A percentile compares a stretch with the other conserved stretches of the same genome.
Conservation (phyloP, 2,797 vertebrate genomes). For the Neosilurus mollespiculum region DNA sequence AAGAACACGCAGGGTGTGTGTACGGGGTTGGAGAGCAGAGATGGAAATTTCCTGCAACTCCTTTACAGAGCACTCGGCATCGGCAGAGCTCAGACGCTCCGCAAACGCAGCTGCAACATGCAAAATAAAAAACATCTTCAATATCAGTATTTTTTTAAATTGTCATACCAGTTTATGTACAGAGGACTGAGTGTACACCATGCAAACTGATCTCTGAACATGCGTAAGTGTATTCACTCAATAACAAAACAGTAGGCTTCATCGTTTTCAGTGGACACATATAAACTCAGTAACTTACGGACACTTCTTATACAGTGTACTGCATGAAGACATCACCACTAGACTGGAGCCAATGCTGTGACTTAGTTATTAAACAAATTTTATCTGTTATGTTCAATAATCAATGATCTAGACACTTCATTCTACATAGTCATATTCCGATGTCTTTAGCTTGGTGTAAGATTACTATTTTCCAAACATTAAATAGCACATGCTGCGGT, state of each 20-base stretch:
- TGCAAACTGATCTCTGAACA: neutral
- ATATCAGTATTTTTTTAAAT: neutral
- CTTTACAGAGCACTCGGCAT: constrained; percentile 70
- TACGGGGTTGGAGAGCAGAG: constrained; percentile 75
- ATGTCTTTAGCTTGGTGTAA: neutral
- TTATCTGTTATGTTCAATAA: neutral
- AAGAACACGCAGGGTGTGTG: constrained; percentile 79
- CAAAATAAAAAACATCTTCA: constrained; percentile 1
- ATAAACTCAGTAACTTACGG: neutral
- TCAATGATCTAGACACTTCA: neutral
- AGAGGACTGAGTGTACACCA: neutral
- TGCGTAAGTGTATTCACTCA: neutral
- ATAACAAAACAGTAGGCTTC: neutral
- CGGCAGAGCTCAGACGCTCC: constrained; percentile 77
- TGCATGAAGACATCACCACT: neutral
- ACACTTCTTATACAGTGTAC: neutral
- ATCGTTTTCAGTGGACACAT: neutral
- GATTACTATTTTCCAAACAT: neutral
- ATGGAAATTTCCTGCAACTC: constrained; percentile 76
- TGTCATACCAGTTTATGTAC: no score
- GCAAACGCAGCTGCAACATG: constrained; percentile 74
- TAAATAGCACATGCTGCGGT: neutral
- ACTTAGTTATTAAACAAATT: neutral
- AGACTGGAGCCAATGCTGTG: neutral
- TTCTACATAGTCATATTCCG: neutral